A percentile compares a stretch with the other conserved stretches of the same genome.
These are phyloP conservation scores for Pollenia griseotomentosa DNA, from an alignment of 2,888 invertebrate genomes.

Conservation along the genomic window DNA sequence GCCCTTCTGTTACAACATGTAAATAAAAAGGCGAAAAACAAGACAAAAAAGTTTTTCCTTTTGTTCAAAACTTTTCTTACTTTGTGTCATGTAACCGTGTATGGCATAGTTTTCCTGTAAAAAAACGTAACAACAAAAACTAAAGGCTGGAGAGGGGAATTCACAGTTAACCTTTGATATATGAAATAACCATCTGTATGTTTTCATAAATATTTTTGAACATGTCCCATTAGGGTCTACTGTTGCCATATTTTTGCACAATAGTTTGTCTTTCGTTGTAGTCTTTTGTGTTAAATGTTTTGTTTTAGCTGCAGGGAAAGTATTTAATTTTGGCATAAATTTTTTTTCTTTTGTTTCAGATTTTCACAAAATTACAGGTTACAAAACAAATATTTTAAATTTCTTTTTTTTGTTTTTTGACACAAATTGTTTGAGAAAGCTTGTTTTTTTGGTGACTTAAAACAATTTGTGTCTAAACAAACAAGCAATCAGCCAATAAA, in stretches of 20 bases:
- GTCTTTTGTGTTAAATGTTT: conserved; percentile 18
- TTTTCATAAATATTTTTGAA: not conserved
- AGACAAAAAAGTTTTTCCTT: conserved; percentile 46
- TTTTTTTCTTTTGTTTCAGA: conserved; percentile 16
- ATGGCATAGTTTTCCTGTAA: conserved; percentile 30
- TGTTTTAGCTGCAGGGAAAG: not conserved
- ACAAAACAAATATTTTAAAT: conserved; percentile 18
- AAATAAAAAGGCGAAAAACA: conserved; percentile 29
- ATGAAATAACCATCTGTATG: no score
- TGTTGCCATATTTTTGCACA: not conserved
- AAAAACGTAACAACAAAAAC: not conserved
- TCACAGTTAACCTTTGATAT: not conserved
- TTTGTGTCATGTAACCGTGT: not conserved
- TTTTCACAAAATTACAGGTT: conserved; percentile 19
- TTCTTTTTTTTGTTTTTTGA: not conserved
- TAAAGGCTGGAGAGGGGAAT: not conserved
- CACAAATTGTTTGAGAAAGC: not conserved
- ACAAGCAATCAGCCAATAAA: no score
- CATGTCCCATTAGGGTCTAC: not conserved
- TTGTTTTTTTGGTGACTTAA: not conserved
- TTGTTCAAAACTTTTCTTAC: conserved; percentile 39
- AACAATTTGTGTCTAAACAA: no score
- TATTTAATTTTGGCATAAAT: conserved; percentile 31
- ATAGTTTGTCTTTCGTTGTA: conserved; percentile 34
- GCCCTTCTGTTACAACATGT: not conserved